These are phyloP conservation scores for Alethe castanea DNA, from an alignment of 2,113 vertebrate species.

Conservation along the genomic window DNA sequence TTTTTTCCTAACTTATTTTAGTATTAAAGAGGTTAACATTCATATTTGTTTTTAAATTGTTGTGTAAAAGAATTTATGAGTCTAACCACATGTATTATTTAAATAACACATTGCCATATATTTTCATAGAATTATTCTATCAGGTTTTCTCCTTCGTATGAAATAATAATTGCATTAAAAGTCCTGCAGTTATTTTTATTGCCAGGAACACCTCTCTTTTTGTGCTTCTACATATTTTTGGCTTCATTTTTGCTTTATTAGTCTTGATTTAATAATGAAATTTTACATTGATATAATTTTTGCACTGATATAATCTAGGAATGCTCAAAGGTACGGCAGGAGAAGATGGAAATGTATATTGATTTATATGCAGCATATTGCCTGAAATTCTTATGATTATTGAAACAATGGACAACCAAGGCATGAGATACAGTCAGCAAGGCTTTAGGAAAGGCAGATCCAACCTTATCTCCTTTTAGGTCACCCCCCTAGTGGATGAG, in stretches of 20 bases:
- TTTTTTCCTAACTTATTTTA: not conserved
- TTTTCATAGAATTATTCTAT: not conserved
- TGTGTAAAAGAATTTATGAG: not conserved
- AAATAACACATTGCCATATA: not conserved
- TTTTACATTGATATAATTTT: not conserved
- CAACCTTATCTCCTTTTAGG: not conserved
- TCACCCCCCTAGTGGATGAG: not conserved
- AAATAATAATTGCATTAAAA: not conserved
- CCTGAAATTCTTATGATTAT: not conserved
- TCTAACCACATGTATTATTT: not conserved
- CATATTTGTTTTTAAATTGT: not conserved
- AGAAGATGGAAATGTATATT: not conserved
- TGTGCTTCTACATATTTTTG: not conserved
- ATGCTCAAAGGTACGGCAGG: not conserved
- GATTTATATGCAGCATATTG: not conserved
- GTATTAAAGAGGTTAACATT: not conserved
- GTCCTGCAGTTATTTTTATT: not conserved
- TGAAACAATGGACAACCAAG: not conserved
- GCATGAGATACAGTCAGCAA: fast-evolving
- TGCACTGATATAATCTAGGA: not conserved
- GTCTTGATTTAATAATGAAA: not conserved
- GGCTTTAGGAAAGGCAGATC: not conserved
- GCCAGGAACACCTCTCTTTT: not conserved
- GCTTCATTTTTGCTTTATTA: not conserved
- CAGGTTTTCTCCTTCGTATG: not conserved